Evolutionary conservation across 2,113 vertebrate genomes (phyloP), one percentile per base, ranked within the genome.

Genomic region (Dolichotis patagonum): DNA sequence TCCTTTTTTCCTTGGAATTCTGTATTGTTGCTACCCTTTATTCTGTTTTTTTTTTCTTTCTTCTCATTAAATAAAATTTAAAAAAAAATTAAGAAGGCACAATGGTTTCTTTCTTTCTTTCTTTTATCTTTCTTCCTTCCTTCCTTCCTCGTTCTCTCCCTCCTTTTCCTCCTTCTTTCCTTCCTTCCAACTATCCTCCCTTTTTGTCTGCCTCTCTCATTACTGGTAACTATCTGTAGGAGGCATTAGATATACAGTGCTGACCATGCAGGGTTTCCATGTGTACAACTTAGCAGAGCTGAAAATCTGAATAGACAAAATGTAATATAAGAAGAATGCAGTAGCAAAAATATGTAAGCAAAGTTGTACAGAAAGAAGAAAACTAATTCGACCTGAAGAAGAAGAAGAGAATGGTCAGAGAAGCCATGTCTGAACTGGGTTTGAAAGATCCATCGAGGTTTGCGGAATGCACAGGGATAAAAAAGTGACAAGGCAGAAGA

Each of bases 191-290:
- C 6, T 11, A 12, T 19, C 7, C 17, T 6, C 6, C 63, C 26
- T 7, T 7, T 7, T 96, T 91, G 83, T 87, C 69, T 96, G 67
- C 63, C 90, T 82, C 88, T 54, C 5, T 86, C 65, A 54, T 67
- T 26, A 73, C 0, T 24, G 56, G 30, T n/a, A n/a, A 52, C 35
- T 38, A 8, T 54, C 52, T 52, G 8, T 54, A 41, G 46, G 35
- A 49, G 52, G 49, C 69, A 28, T 67, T 32, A 54, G 32, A 19
- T 4, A 43, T 11, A 2, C 41, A 85, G 1, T 17, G 52, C n/a
- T 16, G 7, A 43, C 22, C n/a, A 7, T 38, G 10, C 80, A 60
- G 0, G 10, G 4, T 38, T 54, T 63, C 60, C 49, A 22, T 10
- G 88, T 63, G 9, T 13, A 43, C n/a, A 24, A 30, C 41, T 69